These are phyloP conservation scores for Pseudomyrmex concolor DNA, from an alignment of 1,140 invertebrate genomes.

Conservation along the genomic window DNA sequence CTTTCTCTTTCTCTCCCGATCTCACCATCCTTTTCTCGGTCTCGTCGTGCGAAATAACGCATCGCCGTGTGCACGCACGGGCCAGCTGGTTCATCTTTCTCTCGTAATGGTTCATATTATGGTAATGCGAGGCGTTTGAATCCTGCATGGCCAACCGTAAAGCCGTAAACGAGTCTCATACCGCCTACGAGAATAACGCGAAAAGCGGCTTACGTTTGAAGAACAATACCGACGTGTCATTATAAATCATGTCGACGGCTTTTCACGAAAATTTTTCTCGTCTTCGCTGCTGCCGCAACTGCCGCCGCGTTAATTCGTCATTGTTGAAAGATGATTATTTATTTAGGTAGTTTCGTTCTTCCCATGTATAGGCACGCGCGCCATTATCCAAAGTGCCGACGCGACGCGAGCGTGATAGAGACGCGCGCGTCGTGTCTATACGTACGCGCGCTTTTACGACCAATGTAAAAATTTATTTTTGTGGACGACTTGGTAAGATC, in stretches of 20 bases:
- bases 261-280: conserved; percentile 48
- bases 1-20: not conserved
- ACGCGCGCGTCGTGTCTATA: too few relatives aligned
- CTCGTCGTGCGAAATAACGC: conserved; percentile 45
- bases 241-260: conserved; percentile 56
- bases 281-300: not conserved
- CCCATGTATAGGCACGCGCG: not conserved
- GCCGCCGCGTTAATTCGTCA: conserved; percentile 40
- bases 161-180: conserved; percentile 56
- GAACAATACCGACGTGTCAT: conserved; percentile 58
- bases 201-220: conserved; percentile 43
- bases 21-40: conserved; percentile 51
- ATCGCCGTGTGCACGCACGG: not conserved
- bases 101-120: conserved; percentile 58
- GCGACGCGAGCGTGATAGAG: not conserved
- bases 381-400: not conserved
- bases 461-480: conserved; percentile 24
- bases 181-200: conserved; percentile 51
- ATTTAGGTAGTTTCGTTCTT: not conserved
- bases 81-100: conserved; percentile 44
- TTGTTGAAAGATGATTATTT: not conserved
- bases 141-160: conserved; percentile 43
- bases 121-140: conserved; percentile 57
- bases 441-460: not conserved
- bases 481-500: conserved; percentile 6